Evolutionary conservation across 2,888 invertebrate genomes (phyloP).

Genomic region (Drosophila imparisetae): DNA sequence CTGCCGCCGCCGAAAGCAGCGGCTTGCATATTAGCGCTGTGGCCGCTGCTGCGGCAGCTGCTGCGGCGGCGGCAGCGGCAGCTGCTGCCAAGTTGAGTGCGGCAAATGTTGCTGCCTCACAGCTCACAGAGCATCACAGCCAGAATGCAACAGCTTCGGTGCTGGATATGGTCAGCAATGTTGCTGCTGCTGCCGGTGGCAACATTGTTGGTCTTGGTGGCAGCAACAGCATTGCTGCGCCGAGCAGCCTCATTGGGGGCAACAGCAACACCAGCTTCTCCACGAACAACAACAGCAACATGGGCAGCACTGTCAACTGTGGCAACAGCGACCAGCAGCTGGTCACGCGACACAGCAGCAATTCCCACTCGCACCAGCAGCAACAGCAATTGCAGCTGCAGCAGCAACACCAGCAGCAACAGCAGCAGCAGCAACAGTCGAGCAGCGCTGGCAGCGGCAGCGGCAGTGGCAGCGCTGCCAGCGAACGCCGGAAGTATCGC

Average conservation of each 20-base stretch:
- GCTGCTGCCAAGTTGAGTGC: slow-evolving; percentile 66
- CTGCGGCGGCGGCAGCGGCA: slow-evolving; percentile 70
- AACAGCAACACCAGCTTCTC: slow-evolving; percentile 54
- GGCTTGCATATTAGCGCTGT: slow-evolving; percentile 63
- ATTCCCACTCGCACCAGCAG: slow-evolving; percentile 68
- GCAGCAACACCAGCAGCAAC: slow-evolving; percentile 38
- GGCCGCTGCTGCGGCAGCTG: slow-evolving; percentile 62
- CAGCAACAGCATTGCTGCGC: slow-evolving; percentile 36
- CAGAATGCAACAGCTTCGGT: slow-evolving; percentile 46
- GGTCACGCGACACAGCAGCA: slow-evolving; percentile 69
- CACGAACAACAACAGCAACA: slow-evolving; percentile 55
- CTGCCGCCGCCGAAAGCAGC: slow-evolving; percentile 56
- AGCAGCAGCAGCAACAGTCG: slow-evolving; percentile 53
- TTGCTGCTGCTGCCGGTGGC: slow-evolving; percentile 7
- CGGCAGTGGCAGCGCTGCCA: slow-evolving; percentile 67
- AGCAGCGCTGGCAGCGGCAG: slow-evolving; percentile 47
- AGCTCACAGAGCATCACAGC: slow-evolving; percentile 56
- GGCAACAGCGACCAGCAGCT: slow-evolving; percentile 50
- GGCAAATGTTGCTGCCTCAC: slow-evolving; percentile 41
- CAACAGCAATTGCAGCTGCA: slow-evolving; percentile 64
- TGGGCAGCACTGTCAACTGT: slow-evolving; percentile 29
- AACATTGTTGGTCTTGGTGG: slow-evolving; percentile 12
- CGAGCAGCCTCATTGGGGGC: slow-evolving; percentile 53
- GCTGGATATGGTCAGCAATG: slow-evolving; percentile 55
- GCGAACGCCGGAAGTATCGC: slow-evolving; percentile 83